phyloP scores from a whole-genome alignment of 2,888 invertebrate genomes.

The Gryllus longicercus region DNA sequence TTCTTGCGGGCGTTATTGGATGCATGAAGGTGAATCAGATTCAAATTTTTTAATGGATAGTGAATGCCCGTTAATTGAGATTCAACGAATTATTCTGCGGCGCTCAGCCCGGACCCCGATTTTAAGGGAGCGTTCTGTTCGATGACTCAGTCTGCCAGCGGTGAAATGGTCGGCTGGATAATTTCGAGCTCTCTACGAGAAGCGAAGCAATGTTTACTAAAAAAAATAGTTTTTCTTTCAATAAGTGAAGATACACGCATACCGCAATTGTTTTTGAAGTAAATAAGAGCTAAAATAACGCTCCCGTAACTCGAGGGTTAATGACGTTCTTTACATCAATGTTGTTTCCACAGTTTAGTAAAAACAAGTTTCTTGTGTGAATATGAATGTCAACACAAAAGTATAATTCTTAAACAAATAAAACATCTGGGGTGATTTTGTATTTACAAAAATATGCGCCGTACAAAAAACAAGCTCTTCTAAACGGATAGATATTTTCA shows the following conservation, averaged over 20 bases:
- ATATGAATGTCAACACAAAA: constrained; percentile 10
- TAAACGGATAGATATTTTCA: not conserved
- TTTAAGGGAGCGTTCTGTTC: no score
- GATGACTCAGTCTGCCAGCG: not conserved
- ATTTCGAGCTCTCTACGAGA: not conserved
- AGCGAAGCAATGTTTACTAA: not conserved
- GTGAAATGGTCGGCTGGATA: not conserved
- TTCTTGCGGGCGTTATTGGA: not conserved
- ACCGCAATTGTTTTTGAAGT: not conserved
- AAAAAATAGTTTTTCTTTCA: not conserved
- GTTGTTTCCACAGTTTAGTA: not conserved
- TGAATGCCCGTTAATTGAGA: constrained; percentile 9
- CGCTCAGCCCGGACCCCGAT: not conserved
- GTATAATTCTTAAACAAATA: constrained; percentile 10
- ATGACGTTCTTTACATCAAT: not conserved
- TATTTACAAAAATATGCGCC: not conserved
- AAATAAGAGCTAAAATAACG: not conserved
- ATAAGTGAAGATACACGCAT: not conserved
- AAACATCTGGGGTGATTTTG: not conserved
- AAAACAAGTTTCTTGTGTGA: not conserved
- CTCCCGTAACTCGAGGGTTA: not conserved
- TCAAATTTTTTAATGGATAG: not conserved
- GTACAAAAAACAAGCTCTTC: not conserved
- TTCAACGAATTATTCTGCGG: constrained; percentile 5
- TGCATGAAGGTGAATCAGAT: constrained; percentile 1